Base-by-base conservation (phyloP, 2,888 invertebrate species). In the Drosophila buzzatii region DNA sequence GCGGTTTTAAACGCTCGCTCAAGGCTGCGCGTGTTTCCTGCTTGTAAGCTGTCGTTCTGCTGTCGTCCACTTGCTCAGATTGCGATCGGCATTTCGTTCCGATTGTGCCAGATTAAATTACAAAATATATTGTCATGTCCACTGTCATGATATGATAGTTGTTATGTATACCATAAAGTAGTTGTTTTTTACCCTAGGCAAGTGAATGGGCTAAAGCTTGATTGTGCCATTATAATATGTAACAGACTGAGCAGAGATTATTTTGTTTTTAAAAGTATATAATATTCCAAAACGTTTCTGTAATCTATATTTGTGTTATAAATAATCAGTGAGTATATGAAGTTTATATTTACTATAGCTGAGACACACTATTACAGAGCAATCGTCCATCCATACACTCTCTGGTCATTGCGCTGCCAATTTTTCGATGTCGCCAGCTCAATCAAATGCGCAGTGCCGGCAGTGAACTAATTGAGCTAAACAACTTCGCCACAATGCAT, bases 41-140 rank as follows among this genome's bases (percentile, higher is more conserved):
- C 49, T 59, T 80, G 80, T 79, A 71, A 76, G 58, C 77, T 72
- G 78, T 76, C 71, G 49, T 33, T 62, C 33, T 44, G 51, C 37
- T 60, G 51, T 51, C 51, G 51, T 56, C 41, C 57, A 59, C 53
- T 56, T 49, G 45, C n/a, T 16, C 55, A 37, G 35, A 35, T 49
- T 52, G 51, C 59, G 72, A 74, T 73, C 66, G 20, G 60, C 49
- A 62, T 51, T 27, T 27, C 59, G 64, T 52, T 51, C 33, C 41
- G 55, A 62, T 62, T 77, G 81, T 68, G 49, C 73, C 70, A 82
- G 82, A 81, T 90, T 84, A 78, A 86, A 80, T 89, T 89, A 89
- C 90, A 89, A 73, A 75, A 81, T 80, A 84, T 75, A 74, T 75
- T 86, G 86, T 82, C 86, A 81, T 90, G 89, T 90, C 61, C 42